phyloP scores from a whole-genome alignment of 2,888 invertebrate genomes.

The Creontiades dilutus region DNA sequence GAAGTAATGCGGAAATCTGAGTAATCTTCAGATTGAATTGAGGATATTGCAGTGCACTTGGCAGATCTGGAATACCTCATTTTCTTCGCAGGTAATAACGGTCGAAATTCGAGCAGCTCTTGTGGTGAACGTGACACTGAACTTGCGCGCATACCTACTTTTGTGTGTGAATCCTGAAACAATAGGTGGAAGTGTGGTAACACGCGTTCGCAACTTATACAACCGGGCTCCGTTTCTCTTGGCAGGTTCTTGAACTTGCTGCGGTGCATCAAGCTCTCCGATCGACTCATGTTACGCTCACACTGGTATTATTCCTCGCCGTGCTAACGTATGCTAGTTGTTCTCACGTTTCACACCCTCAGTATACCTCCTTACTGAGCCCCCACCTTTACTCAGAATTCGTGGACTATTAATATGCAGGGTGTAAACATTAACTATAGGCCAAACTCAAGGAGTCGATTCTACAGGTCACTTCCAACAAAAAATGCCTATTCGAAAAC shows the following conservation, averaged over 20 bases:
- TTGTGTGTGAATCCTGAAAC: conserved; percentile 53
- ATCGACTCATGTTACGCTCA: neutral
- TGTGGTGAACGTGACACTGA: conserved; percentile 41
- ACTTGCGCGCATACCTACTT: conserved; percentile 48
- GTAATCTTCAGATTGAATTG: too few relatives aligned
- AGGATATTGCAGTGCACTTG: too few relatives aligned
- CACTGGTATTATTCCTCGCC: neutral
- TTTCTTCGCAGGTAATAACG: neutral
- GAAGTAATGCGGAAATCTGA: too few relatives aligned
- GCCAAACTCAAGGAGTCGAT: too few relatives aligned
- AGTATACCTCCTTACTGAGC: too few relatives aligned
- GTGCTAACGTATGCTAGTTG: too few relatives aligned
- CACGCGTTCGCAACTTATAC: conserved; percentile 52
- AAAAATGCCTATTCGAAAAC: too few relatives aligned
- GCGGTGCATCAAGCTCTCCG: neutral
- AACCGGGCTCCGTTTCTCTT: conserved; percentile 4
- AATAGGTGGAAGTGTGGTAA: conserved; percentile 60
- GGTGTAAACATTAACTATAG: too few relatives aligned
- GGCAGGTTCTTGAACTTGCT: conserved; percentile 56
- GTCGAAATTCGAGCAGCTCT: neutral
- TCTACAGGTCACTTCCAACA: too few relatives aligned
- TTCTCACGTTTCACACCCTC: too few relatives aligned
- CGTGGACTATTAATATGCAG: too few relatives aligned
- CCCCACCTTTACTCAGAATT: too few relatives aligned
- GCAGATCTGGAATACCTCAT: neutral